Evolutionary conservation across 2,113 vertebrate genomes (phyloP).

Genomic region (Narcine bancroftii): DNA sequence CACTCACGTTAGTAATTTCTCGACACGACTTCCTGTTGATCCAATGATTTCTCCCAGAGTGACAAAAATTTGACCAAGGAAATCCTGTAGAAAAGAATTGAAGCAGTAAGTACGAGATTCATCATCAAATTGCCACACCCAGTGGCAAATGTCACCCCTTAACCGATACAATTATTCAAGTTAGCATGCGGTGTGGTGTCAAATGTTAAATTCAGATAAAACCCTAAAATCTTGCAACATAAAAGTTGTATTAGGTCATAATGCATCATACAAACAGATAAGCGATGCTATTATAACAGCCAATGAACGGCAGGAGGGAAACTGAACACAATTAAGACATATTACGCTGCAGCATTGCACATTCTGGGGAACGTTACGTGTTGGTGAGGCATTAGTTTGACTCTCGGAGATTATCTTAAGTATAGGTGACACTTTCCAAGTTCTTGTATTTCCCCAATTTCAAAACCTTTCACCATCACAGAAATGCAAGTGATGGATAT

Average conservation of each 20-base stretch:
- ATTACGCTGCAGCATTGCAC: background rate
- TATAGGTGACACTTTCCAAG: too few relatives aligned
- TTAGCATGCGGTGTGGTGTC: background rate
- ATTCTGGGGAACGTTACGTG: background rate
- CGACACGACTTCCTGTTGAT: slow-evolving; percentile 63
- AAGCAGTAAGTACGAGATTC: background rate
- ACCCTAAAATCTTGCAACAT: background rate
- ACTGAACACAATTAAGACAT: background rate
- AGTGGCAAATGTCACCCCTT: background rate
- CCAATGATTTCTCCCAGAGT: slow-evolving; percentile 70
- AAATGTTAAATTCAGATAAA: background rate
- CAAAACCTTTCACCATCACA: too few relatives aligned
- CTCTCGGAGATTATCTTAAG: too few relatives aligned
- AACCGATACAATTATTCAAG: background rate
- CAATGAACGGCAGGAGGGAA: background rate
- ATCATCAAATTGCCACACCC: background rate
- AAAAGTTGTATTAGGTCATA: background rate
- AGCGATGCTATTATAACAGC: background rate
- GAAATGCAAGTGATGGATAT: too few relatives aligned
- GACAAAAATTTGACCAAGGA: slow-evolving; percentile 65
- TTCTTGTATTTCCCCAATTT: too few relatives aligned
- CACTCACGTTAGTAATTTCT: slow-evolving; percentile 64
- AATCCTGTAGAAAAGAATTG: slow-evolving; percentile 53
- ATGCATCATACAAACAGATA: background rate
- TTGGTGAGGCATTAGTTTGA: background rate